Conservation (phyloP, 2,113 vertebrate species). For the Struthidea cinerea region DNA sequence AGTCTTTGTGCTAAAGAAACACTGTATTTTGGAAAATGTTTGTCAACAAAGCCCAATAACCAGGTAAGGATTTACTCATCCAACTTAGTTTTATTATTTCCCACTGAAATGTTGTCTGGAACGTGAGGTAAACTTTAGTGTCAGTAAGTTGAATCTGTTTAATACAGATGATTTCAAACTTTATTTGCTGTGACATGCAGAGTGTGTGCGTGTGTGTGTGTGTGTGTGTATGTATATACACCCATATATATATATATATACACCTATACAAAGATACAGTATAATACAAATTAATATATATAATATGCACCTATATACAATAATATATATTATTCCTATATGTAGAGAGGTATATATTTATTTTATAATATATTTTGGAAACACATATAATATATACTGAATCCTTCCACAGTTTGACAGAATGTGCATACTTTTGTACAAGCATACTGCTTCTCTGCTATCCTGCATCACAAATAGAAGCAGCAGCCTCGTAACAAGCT, state of each 20-base stretch:
- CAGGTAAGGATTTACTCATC: slow-evolving; percentile 77
- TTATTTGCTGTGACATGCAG: not conserved
- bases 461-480: not conserved
- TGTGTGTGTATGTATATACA: accelerated
- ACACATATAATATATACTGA: not conserved
- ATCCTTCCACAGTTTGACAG: not conserved
- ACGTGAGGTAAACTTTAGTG: not conserved
- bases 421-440: not conserved
- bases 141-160: not conserved
- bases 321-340: not conserved
- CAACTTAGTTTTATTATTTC: not conserved
- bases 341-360: not conserved
- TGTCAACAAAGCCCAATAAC: slow-evolving; percentile 86
- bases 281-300: not conserved
- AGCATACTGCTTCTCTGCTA: not conserved
- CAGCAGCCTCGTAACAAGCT: not conserved
- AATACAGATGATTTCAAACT: not conserved
- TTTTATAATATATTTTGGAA: not conserved
- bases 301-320: not conserved
- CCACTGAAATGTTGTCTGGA: not conserved
- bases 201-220: not conserved
- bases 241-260: too few species aligned
- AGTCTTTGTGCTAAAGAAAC: slow-evolving; percentile 94
- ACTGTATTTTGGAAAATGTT: slow-evolving; percentile 91
- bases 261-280: not conserved